phyloP scores from a whole-genome alignment of 2,888 invertebrate genomes.

The Erebia palarica region DNA sequence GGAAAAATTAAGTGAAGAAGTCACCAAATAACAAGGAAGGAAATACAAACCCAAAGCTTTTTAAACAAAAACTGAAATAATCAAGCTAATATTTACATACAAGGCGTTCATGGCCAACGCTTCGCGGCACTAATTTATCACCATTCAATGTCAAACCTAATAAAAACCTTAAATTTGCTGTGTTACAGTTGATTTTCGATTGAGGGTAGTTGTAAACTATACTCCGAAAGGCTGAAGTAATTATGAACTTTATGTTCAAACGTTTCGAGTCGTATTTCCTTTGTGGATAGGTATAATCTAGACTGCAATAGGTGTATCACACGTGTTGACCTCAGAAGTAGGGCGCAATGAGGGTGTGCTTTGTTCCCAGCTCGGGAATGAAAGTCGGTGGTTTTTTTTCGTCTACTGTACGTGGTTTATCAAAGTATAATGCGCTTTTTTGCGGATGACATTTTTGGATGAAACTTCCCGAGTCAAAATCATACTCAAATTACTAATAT shows the following conservation, averaged over 20 bases:
- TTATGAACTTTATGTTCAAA: background rate
- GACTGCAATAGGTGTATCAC: slow-evolving; percentile 20
- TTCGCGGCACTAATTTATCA: slow-evolving; percentile 22
- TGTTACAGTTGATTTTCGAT: slow-evolving; percentile 3
- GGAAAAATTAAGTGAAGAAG: background rate
- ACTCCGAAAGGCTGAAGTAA: background rate
- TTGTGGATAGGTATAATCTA: background rate
- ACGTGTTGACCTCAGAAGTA: slow-evolving; percentile 28
- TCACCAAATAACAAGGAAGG: background rate
- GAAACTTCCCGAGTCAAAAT: background rate
- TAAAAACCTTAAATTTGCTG: background rate
- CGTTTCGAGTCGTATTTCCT: background rate
- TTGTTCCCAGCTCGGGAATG: slow-evolving; percentile 15
- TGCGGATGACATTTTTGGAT: background rate
- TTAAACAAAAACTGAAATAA: slow-evolving; percentile 22
- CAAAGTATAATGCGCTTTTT: slow-evolving; percentile 18
- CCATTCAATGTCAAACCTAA: background rate
- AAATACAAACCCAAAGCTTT: slow-evolving; percentile 13
- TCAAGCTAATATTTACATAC: slow-evolving; percentile 29
- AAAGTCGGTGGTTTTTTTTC: slow-evolving; percentile 19
- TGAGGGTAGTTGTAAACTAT: slow-evolving; percentile 1
- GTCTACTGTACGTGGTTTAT: slow-evolving; percentile 14
- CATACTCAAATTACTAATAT: too few species aligned
- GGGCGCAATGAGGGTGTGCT: slow-evolving; percentile 25
- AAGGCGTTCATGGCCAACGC: slow-evolving; percentile 24